A percentile compares a stretch with the other conserved stretches of the same genome.
Evolutionary conservation across 2,888 invertebrate species (phyloP).

Genomic region (Euzophera pinguis): DNA sequence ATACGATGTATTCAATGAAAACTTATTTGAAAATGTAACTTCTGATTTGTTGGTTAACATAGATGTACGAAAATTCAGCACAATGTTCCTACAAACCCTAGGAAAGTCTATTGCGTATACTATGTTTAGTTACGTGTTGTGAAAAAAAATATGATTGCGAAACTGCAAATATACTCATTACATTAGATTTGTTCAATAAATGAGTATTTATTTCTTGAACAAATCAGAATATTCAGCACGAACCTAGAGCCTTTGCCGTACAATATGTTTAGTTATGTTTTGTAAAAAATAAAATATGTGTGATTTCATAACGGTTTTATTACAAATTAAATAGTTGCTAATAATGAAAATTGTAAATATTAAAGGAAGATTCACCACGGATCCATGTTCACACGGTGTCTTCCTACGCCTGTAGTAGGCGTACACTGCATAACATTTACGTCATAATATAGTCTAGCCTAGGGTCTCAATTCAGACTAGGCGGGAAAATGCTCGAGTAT

Average conservation of each 20-base stretch:
- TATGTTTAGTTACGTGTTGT: slow-evolving; percentile 7
- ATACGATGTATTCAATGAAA: slow-evolving; percentile 24
- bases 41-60: slow-evolving; percentile 11
- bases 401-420: no score
- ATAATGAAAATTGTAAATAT: no score
- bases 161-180: background rate
- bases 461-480: no score
- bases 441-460: no score
- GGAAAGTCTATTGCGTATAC: slow-evolving; percentile 13
- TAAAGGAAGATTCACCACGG: no score
- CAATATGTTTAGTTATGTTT: slow-evolving; percentile 5
- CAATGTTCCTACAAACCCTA: slow-evolving; percentile 9
- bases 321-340: slow-evolving; percentile 1
- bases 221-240: background rate
- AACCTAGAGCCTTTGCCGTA: slow-evolving; percentile 13
- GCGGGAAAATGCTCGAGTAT: no score
- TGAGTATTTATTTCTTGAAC: slow-evolving; percentile 11
- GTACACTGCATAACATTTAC: no score
- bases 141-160: background rate
- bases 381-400: no score
- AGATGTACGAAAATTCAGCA: background rate
- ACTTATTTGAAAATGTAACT: slow-evolving; percentile 21
- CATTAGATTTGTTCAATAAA: slow-evolving; percentile 22
- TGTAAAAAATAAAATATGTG: background rate
- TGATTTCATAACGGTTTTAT: background rate